Conservation (phyloP, 2,113 vertebrate species). For the Lamprologus tigripictilis region DNA sequence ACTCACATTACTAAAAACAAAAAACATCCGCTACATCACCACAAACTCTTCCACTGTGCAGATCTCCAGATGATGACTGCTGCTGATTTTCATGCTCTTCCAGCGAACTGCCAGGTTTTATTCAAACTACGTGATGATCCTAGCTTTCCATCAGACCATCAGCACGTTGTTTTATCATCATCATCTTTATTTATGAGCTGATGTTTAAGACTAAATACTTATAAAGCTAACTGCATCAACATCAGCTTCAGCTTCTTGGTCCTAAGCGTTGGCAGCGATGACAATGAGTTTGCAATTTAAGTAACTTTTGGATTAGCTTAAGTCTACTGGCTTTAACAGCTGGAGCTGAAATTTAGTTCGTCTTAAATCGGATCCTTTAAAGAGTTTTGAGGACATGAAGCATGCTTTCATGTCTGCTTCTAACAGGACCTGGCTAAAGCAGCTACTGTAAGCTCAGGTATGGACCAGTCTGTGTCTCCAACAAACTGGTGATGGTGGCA, state of each 20-base stretch:
- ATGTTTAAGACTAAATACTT: background rate
- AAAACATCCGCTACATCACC: background rate
- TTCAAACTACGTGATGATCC: background rate
- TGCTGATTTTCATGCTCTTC: background rate
- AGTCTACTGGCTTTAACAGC: background rate
- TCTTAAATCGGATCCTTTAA: background rate
- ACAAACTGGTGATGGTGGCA: background rate
- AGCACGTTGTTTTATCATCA: rapidly evolving
- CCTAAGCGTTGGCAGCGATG: rapidly evolving
- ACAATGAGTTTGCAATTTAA: background rate
- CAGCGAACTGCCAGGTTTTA: background rate
- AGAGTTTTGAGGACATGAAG: background rate
- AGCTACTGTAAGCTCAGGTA: background rate
- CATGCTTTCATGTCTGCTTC: rapidly evolving
- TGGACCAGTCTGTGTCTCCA: background rate
- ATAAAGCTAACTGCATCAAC: background rate
- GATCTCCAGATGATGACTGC: background rate
- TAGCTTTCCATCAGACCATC: rapidly evolving
- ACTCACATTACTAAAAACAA: background rate
- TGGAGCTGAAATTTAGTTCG: rapidly evolving
- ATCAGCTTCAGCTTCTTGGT: background rate
- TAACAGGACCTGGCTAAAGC: background rate
- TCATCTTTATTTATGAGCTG: background rate
- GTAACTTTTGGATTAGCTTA: background rate
- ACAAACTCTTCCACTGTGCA: background rate